These are phyloP conservation scores for Raphicerus campestris DNA, from an alignment of 2,113 vertebrate species.

Conservation along the genomic window DNA sequence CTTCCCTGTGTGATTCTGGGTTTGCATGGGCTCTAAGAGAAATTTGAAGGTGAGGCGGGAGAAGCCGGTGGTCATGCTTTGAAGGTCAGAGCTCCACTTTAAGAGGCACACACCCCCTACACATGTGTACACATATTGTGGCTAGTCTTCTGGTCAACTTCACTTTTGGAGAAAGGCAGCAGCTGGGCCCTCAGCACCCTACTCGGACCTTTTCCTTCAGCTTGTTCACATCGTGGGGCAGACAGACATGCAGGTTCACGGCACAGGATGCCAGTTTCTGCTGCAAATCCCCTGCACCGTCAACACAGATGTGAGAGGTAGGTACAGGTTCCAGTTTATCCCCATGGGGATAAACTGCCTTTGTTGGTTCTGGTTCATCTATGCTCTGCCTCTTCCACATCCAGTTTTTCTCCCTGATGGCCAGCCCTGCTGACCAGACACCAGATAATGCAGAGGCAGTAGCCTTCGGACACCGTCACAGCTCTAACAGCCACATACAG, in stretches of 20 bases:
- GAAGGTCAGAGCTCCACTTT: neutral
- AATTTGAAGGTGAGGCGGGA: neutral
- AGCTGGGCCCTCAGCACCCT: neutral
- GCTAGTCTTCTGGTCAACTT: neutral
- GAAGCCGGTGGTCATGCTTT: neutral
- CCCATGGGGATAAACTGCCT: neutral
- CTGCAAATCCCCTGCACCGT: neutral
- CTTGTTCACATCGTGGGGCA: neutral
- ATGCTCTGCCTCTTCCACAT: neutral
- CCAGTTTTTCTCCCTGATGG: neutral
- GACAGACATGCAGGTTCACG: neutral
- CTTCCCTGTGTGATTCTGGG: neutral
- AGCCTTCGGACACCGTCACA: neutral
- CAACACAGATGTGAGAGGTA: neutral
- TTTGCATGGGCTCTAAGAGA: too few species aligned
- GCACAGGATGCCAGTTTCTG: neutral
- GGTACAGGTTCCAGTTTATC: too few species aligned
- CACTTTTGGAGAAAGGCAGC: neutral
- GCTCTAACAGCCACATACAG: neutral
- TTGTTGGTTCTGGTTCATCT: neutral
- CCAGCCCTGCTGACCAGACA: neutral
- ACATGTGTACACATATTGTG: accelerated
- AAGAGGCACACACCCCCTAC: neutral
- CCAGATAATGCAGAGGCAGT: neutral
- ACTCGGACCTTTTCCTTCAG: neutral